phyloP scores from a whole-genome alignment of 2,797 vertebrate species.

The Selene dorsalis region DNA sequence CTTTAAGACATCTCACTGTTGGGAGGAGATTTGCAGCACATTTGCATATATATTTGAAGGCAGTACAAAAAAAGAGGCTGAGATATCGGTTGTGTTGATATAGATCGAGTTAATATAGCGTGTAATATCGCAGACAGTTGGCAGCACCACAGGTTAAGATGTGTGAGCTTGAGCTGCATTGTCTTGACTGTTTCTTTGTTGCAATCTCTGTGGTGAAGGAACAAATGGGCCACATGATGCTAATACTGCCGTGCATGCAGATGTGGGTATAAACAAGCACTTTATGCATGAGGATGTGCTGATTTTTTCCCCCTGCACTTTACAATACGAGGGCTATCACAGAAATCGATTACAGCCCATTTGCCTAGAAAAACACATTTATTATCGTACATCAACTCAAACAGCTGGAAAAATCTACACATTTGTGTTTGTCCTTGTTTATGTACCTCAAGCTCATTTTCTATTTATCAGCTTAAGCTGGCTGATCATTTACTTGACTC shows the following conservation, averaged over 20 bases:
- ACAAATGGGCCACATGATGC: not conserved
- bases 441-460: constrained; percentile 7
- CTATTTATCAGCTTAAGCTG: not conserved
- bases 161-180: constrained; percentile 1
- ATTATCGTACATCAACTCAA: not conserved
- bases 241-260: not conserved
- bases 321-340: not conserved
- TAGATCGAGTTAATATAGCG: constrained; percentile 32
- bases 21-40: constrained; percentile 42
- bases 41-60: constrained; percentile 61
- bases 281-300: not conserved
- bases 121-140: constrained; percentile 19
- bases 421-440: not conserved
- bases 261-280: constrained; percentile 7
- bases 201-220: constrained; percentile 13
- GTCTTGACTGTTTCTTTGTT: constrained; percentile 29
- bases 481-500: constrained; percentile 30
- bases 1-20: constrained; percentile 23
- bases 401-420: not conserved
- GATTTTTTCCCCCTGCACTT: constrained; percentile 1
- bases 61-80: constrained; percentile 4
- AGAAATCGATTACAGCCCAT: not conserved
- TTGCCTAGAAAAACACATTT: constrained; percentile 12
- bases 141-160: not conserved
- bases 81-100: constrained; percentile 42